Evolutionary conservation across 64 coral and sea anemone genomes (phyloP), one percentile per base, ranked within the genome.

Genomic region (Montipora efflorescens): DNA sequence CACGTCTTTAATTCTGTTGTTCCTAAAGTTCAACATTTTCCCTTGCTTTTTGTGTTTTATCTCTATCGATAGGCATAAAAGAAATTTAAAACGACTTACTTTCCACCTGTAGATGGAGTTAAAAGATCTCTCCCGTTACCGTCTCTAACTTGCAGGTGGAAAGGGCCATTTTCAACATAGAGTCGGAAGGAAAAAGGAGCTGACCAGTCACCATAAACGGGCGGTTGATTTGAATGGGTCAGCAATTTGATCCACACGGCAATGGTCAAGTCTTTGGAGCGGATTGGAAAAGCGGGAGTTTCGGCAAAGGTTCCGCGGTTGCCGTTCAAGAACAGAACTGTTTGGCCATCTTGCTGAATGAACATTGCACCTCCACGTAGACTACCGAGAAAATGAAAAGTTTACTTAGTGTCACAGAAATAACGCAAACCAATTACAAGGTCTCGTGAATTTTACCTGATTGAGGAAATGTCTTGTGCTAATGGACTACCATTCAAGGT

Each of bases 231-330:
- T 2, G 11, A 21, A 7, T 7, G 16, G 6, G 16, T 44, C 44
- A 76, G 10, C 21, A 76, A 21, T 43, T 76, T 76, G 74, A 76
- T 76, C 74, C 74, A 76, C 74, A 76, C 22, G 23, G 74, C 20
- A 76, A 76, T 76, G 3, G 74, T 76, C 74, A 76, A 8, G 74
- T 76, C 15, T 25, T 18, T 43, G 11, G 10, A 8, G 74, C 21
- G 74, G 23, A 76, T 18, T 8, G 74, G 74, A 76, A 76, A 22
- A 43, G 43, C 21, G 3, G 74, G 74, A 1, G 21, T 76, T 46
- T 76, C 74, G 5, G 74, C 74, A 14, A 36, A 76, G 21, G 23
- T 76, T 76, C 9, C 74, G 10, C 1, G 7, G 9, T 6, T 76
- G 22, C 74, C 74, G 44, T 76, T 28, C 74, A 76, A 47, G 23